A percentile compares a stretch with the other conserved stretches of the same genome.
Conservation (phyloP, 1,140 invertebrate species). For the Microplitis demolitor region DNA sequence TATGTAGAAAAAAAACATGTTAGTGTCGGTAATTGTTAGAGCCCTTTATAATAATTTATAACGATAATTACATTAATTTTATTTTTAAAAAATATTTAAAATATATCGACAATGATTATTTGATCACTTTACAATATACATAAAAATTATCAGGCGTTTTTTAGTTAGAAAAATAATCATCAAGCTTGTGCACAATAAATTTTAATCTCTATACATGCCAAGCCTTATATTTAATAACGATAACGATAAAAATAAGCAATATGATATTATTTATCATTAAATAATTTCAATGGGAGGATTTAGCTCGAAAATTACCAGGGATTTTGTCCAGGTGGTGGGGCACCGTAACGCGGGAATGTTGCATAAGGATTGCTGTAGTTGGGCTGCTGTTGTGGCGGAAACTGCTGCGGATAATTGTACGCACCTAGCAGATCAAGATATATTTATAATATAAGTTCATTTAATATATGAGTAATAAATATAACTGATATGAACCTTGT, state of each 20-base stretch:
- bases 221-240: too few relatives aligned
- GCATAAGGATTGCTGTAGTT: conserved; percentile 45
- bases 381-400: not conserved
- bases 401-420: conserved; percentile 37
- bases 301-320: conserved; percentile 35
- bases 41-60: too few relatives aligned
- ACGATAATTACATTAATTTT: too few relatives aligned
- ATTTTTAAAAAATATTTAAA: too few relatives aligned
- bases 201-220: too few relatives aligned
- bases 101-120: too few relatives aligned
- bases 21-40: too few relatives aligned
- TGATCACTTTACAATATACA: too few relatives aligned
- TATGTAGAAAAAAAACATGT: too few relatives aligned
- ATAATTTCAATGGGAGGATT: not conserved
- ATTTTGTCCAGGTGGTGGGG: conserved; percentile 53
- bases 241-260: not conserved
- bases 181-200: too few relatives aligned
- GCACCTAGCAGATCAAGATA: conserved; percentile 34
- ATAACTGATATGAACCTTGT: conserved; percentile 50
- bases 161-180: too few relatives aligned
- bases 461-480: not conserved
- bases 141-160: too few relatives aligned
- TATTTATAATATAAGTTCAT: not conserved
- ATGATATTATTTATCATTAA: not conserved
- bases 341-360: conserved; percentile 57